These are phyloP conservation scores for Peromyscus californicus DNA, from an alignment of 2,113 vertebrate species.

Conservation along the genomic window DNA sequence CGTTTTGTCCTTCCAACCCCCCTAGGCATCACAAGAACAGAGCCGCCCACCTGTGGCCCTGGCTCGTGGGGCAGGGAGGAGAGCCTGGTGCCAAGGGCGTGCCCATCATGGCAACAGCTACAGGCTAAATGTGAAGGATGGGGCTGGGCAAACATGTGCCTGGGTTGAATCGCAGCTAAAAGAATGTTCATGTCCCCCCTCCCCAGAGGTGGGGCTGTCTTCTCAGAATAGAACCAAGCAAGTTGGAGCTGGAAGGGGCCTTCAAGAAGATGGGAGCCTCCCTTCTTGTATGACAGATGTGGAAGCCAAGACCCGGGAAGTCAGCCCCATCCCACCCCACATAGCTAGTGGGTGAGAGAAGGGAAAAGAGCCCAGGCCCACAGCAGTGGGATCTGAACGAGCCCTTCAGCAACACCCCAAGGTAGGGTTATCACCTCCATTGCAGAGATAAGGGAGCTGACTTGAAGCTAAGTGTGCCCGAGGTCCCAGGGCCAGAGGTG, in stretches of 20 bases:
- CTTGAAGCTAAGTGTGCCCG: not conserved
- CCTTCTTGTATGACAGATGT: constrained; percentile 57
- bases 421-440: not conserved
- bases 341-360: not conserved
- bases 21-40: not conserved
- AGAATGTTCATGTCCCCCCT: constrained; percentile 71
- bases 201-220: constrained; percentile 77
- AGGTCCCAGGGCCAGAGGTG: not conserved
- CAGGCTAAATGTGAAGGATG: constrained; percentile 70
- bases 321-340: not conserved
- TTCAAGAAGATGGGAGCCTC: constrained; percentile 38
- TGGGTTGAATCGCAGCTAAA: constrained; percentile 71
- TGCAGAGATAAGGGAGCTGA: not conserved
- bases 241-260: constrained; percentile 79
- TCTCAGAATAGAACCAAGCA: constrained; percentile 81
- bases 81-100: constrained; percentile 69
- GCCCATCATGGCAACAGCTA: constrained; percentile 65
- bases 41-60: constrained; percentile 69
- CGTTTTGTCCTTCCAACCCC: not conserved
- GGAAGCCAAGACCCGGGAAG: constrained; percentile 40
- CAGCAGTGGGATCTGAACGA: not conserved
- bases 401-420: not conserved
- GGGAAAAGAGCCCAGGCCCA: not conserved
- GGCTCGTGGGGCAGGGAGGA: constrained; percentile 13
- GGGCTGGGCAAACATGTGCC: constrained; percentile 77